phyloP scores from a whole-genome alignment of 2,113 vertebrate species.

The Trogon melanurus region DNA sequence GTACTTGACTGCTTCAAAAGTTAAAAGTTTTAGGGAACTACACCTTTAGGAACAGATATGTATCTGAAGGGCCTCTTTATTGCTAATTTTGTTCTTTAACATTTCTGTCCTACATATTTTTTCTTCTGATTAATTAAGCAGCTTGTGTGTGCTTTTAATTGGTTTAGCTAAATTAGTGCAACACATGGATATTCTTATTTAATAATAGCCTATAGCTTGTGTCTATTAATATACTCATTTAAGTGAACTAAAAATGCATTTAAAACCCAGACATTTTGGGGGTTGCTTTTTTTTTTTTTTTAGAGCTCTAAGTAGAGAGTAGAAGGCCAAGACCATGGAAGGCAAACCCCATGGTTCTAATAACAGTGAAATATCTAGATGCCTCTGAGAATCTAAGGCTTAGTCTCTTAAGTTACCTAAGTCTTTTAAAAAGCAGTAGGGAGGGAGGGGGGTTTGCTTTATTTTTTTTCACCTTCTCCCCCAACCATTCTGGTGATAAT shows the following conservation, averaged over 20 bases:
- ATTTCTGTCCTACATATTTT: background rate
- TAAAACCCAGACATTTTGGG: background rate
- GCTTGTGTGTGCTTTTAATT: background rate
- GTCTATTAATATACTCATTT: background rate
- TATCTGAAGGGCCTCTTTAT: background rate
- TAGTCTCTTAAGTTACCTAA: background rate
- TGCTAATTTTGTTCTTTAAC: background rate
- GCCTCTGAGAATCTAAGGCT: background rate
- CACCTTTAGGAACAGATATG: background rate
- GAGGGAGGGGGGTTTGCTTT: too few relatives aligned
- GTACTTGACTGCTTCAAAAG: background rate
- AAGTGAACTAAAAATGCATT: background rate
- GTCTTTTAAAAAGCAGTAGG: background rate
- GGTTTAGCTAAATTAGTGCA: background rate
- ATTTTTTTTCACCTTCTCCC: background rate
- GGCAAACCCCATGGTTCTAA: background rate
- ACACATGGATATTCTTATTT: background rate
- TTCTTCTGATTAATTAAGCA: conserved; percentile 4
- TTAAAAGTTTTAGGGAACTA: background rate
- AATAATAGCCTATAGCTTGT: background rate
- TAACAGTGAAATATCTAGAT: background rate
- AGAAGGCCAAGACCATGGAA: background rate
- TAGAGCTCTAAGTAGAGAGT: background rate
- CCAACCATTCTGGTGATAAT: background rate
- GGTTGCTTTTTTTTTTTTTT: background rate